Percentiles rank a stretch among this genome's conserved stretches.
Evolutionary conservation across 2,113 vertebrate species (phyloP).

Genomic region (Proteles cristata): DNA sequence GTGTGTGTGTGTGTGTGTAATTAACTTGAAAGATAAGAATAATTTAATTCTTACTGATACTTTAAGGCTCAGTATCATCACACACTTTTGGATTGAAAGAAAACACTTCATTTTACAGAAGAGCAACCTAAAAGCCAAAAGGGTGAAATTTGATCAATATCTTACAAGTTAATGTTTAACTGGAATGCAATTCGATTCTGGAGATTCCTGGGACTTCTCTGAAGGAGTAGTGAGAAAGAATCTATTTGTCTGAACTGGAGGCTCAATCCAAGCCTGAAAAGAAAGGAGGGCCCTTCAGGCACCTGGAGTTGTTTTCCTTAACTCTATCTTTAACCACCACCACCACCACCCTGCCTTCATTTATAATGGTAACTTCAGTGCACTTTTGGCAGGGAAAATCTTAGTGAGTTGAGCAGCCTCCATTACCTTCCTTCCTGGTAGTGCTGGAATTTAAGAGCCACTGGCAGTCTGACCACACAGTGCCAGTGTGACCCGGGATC

Average conservation of each 20-base stretch:
- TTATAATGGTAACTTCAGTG: neutral
- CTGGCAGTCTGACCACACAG: neutral
- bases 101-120: slow-evolving; percentile 15
- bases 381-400: neutral
- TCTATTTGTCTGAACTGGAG: neutral
- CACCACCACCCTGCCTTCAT: neutral
- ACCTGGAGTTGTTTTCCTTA: neutral
- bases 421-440: neutral
- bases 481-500: neutral
- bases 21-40: neutral
- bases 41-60: slow-evolving; percentile 14
- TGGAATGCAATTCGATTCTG: neutral
- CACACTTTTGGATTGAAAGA: neutral
- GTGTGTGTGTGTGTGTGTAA: too few relatives aligned
- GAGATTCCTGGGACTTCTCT: neutral
- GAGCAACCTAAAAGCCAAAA: neutral
- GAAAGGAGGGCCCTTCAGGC: neutral
- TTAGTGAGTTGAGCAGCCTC: neutral
- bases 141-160: neutral
- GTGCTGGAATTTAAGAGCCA: neutral
- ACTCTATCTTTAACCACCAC: neutral
- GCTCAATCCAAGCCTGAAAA: neutral
- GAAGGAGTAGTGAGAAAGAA: neutral
- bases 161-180: neutral
- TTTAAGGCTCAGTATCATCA: neutral